Evolutionary conservation across 2,888 invertebrate species (phyloP).

Genomic region (Drosophila demipolita): DNA sequence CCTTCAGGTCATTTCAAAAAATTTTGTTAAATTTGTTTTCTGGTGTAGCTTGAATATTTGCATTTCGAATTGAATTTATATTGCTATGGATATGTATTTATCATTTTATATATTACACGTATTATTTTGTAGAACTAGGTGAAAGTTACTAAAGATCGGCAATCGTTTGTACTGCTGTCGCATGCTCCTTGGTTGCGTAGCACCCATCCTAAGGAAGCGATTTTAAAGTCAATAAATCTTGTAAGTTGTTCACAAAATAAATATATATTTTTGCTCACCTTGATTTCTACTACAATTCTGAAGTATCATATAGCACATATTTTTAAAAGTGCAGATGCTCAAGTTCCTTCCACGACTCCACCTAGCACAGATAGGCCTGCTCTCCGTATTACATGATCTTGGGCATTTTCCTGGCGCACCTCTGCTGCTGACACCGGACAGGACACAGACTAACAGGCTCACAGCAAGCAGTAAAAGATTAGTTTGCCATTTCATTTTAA

Average conservation of each 20-base stretch:
- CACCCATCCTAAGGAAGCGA: constrained; percentile 16
- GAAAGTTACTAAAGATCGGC: background rate
- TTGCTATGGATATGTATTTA: background rate
- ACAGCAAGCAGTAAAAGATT: background rate
- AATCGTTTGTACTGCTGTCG: background rate
- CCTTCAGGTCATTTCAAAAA: background rate
- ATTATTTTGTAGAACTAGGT: background rate
- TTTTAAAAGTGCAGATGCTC: constrained; percentile 38
- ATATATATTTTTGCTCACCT: constrained; percentile 14
- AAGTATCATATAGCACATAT: constrained; percentile 22
- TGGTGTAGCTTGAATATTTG: background rate
- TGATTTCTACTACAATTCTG: constrained; percentile 4
- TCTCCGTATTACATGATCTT: too few species aligned
- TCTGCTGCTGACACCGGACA: background rate
- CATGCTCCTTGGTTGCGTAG: background rate
- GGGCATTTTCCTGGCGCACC: background rate
- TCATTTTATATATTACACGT: background rate
- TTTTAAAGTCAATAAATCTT: background rate
- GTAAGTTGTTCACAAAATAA: background rate
- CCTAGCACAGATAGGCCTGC: constrained; percentile 31
- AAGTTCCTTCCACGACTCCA: background rate
- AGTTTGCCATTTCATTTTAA: constrained; percentile 29
- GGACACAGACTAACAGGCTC: background rate
- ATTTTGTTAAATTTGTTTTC: background rate
- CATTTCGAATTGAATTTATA: constrained; percentile 2